Conservation (phyloP, 2,888 invertebrate species). For the Plebejus melissa region DNA sequence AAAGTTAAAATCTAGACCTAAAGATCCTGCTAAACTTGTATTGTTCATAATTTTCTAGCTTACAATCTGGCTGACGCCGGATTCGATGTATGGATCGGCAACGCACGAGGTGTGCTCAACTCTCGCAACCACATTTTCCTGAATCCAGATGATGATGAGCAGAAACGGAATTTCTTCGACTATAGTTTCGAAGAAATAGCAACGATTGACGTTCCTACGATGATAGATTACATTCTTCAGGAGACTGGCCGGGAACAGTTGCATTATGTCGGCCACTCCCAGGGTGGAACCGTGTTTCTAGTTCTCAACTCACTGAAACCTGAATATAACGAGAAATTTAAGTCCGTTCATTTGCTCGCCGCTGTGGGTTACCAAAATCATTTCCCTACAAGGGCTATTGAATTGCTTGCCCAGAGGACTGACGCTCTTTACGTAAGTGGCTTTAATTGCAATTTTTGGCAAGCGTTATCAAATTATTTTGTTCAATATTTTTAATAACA, state of each 20-base stretch:
- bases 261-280: conserved; percentile 89
- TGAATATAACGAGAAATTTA: conserved; percentile 81
- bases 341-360: conserved; percentile 66
- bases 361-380: conserved; percentile 51
- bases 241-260: conserved; percentile 78
- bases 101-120: conserved; percentile 85
- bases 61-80: conserved; percentile 79
- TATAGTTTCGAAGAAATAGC: conserved; percentile 91
- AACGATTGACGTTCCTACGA: conserved; percentile 85
- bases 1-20: background rate
- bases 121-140: conserved; percentile 72
- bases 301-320: conserved; percentile 80
- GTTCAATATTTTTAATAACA: too few relatives aligned
- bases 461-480: too few relatives aligned
- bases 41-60: conserved; percentile 38
- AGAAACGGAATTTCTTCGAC: conserved; percentile 75
- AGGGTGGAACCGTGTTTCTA: conserved; percentile 80
- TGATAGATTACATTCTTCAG: conserved; percentile 83
- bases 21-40: background rate
- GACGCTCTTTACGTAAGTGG: conserved; percentile 54
- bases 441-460: background rate
- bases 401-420: conserved; percentile 39
- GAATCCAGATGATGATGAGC: conserved; percentile 46
- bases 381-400: conserved; percentile 46
- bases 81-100: conserved; percentile 88